Percentiles rank a stretch among this genome's conserved stretches.
Evolutionary conservation across 2,888 invertebrate genomes (phyloP).

Genomic region (Monopis laevigella): DNA sequence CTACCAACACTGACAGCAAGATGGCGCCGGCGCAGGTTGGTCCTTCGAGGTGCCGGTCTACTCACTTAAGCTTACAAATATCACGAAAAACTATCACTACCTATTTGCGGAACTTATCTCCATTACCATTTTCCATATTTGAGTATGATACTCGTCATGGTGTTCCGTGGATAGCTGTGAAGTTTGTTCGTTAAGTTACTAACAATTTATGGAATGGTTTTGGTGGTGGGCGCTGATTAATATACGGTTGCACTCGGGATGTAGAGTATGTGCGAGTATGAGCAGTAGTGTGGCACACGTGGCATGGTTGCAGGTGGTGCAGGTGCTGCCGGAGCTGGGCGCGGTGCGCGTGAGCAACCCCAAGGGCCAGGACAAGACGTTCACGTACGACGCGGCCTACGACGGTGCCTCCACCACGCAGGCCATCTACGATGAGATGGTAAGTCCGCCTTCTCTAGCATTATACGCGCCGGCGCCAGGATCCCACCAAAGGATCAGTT

Average conservation of each 20-base stretch:
- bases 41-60: slow-evolving; percentile 16
- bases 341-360: slow-evolving; percentile 91
- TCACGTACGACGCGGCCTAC: slow-evolving; percentile 98
- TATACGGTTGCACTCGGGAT: no score
- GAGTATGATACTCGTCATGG: no score
- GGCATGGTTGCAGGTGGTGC: slow-evolving; percentile 71
- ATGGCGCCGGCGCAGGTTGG: slow-evolving; percentile 49
- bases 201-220: no score
- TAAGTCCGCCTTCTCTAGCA: slow-evolving; percentile 24
- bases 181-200: no score
- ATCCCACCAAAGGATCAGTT: neutral
- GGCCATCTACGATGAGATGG: slow-evolving; percentile 95
- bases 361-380: slow-evolving; percentile 88
- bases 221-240: no score
- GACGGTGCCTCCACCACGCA: slow-evolving; percentile 90
- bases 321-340: slow-evolving; percentile 86
- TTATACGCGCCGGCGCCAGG: neutral
- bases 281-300: no score
- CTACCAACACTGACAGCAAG: slow-evolving; percentile 34
- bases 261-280: no score
- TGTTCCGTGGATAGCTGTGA: no score
- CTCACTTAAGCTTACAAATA: neutral
- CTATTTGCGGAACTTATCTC: no score
- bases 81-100: no score
- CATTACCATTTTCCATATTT: no score